Conservation (phyloP, 2,888 invertebrate species). For the Eupithecia vulgata region DNA sequence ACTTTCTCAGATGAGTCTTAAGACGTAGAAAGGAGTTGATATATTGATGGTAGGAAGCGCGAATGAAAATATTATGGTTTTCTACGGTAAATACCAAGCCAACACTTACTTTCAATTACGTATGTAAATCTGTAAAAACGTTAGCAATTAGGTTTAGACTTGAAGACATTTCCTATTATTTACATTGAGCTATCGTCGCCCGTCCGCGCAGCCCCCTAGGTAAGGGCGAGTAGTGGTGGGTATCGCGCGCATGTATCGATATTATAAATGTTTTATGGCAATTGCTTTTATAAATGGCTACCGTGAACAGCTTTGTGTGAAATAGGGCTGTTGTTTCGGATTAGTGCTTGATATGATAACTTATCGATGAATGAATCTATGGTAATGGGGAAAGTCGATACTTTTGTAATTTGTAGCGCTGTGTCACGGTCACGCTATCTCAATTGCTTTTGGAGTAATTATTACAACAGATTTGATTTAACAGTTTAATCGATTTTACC, state of each 20-base stretch:
- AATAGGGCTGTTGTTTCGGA: slow-evolving; percentile 40
- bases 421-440: slow-evolving; percentile 20
- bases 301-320: slow-evolving; percentile 47
- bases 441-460: slow-evolving; percentile 8
- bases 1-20: too few species aligned
- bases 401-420: slow-evolving; percentile 21
- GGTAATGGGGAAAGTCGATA: slow-evolving; percentile 37
- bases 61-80: not conserved
- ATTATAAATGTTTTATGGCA: slow-evolving; percentile 61
- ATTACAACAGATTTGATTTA: not conserved
- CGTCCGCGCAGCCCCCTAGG: slow-evolving; percentile 46
- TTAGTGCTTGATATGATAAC: slow-evolving; percentile 37
- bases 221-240: slow-evolving; percentile 42
- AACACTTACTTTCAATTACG: not conserved
- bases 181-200: slow-evolving; percentile 14
- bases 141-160: not conserved
- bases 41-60: not conserved
- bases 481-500: not conserved
- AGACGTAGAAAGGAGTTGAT: too few species aligned
- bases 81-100: not conserved
- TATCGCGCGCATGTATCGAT: slow-evolving; percentile 55
- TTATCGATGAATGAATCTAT: slow-evolving; percentile 40
- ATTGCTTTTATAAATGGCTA: slow-evolving; percentile 57
- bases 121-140: not conserved
- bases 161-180: not conserved